A percentile compares a stretch with the other conserved stretches of the same genome.
phyloP scores from a whole-genome alignment of 30 jellyfish, hydroid and myxozoan genomes.

The Turritopsis dohrnii region DNA sequence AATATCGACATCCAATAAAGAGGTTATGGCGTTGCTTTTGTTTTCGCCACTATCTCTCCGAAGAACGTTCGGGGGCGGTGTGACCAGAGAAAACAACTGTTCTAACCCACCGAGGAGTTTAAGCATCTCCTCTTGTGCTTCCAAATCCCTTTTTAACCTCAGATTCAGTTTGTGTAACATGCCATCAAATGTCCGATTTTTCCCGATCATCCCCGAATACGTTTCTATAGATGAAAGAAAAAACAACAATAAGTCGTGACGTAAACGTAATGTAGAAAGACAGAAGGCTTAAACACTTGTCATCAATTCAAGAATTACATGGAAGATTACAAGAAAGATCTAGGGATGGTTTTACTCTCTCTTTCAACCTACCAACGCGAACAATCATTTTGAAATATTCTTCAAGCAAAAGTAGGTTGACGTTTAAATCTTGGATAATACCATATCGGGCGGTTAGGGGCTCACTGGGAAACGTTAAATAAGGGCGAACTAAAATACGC shows the following conservation, averaged over 20 bases:
- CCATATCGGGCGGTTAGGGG: no score
- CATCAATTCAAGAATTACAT: no score
- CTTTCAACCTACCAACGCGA: no score
- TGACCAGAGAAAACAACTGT: conserved; percentile 25
- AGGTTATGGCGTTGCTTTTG: not conserved
- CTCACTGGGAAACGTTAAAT: no score
- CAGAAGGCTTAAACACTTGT: no score
- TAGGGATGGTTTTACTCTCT: no score
- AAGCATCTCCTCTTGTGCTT: conserved; percentile 32
- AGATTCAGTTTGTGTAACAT: conserved; percentile 9
- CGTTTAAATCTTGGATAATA: no score
- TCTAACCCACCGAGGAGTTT: conserved; percentile 39
- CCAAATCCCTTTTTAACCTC: conserved; percentile 15
- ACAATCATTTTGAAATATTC: no score
- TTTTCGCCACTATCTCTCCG: not conserved
- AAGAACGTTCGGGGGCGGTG: conserved; percentile 23
- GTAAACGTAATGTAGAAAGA: no score
- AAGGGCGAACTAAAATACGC: no score
- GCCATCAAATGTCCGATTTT: conserved; percentile 1
- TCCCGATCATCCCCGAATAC: conserved; percentile 27
- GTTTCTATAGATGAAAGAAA: conserved; percentile 4
- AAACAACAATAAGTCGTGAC: not conserved
- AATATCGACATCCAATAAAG: not conserved
- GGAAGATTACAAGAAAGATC: no score
- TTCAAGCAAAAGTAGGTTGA: no score